Percentiles rank a stretch among this genome's conserved stretches.
Conservation (phyloP, 2,888 invertebrate genomes). For the Noctua fimbriata region DNA sequence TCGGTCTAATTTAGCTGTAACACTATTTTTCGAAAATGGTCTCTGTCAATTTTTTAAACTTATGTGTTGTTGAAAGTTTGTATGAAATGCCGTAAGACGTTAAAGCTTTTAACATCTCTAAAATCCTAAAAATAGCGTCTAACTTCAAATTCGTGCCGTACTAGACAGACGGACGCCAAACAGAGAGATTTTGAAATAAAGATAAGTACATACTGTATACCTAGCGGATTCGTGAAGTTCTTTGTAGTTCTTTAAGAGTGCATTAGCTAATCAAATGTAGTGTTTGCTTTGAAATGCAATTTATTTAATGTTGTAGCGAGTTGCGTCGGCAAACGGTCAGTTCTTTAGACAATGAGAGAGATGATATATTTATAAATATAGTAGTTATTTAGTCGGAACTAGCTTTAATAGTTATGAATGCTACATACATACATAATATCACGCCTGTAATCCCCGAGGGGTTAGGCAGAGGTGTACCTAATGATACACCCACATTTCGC, state of each 20-base stretch:
- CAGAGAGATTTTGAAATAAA: constrained; percentile 36
- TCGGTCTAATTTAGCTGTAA: no score
- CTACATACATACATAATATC: background rate
- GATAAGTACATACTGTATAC: constrained; percentile 23
- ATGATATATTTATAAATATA: constrained; percentile 1
- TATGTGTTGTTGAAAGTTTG: no score
- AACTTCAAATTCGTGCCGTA: constrained; percentile 19
- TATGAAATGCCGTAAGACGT: no score
- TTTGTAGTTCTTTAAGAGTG: constrained; percentile 38
- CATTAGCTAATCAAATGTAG: constrained; percentile 63
- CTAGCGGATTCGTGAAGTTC: constrained; percentile 34
- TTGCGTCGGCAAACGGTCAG: background rate
- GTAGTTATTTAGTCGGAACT: background rate
- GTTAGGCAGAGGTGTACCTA: background rate
- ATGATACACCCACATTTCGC: background rate
- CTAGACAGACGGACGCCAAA: constrained; percentile 8
- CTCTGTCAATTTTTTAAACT: no score
- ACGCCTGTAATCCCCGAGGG: background rate
- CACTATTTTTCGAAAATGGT: no score
- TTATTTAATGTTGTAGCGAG: constrained; percentile 7
- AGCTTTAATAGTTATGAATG: background rate
- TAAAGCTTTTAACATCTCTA: no score
- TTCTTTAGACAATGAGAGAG: constrained; percentile 25
- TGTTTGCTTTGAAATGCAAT: constrained; percentile 26
- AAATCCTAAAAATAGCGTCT: background rate